Evolutionary conservation across 2,888 invertebrate genomes (phyloP).

Genomic region (Odontomyia ornata): DNA sequence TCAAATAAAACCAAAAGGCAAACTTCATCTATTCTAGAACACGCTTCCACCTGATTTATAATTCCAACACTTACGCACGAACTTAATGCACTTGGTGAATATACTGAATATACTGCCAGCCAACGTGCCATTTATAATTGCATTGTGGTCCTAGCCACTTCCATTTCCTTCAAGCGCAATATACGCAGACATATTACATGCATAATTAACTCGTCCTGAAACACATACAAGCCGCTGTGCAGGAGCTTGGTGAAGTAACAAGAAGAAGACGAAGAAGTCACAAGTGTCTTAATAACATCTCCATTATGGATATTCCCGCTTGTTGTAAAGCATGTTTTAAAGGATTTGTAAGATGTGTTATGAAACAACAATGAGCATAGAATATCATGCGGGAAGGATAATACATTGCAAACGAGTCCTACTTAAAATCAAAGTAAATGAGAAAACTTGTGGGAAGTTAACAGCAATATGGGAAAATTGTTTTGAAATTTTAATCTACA

Average conservation of each 20-base stretch:
- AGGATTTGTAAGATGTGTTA: neutral
- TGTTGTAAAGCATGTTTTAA: neutral
- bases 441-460: conserved; percentile 1
- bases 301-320: conserved; percentile 24
- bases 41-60: neutral
- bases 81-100: neutral
- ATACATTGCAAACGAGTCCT: neutral
- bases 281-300: conserved; percentile 14
- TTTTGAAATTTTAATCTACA: conserved; percentile 9
- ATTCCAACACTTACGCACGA: neutral
- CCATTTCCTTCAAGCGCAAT: neutral
- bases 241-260: neutral
- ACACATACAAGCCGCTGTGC: neutral
- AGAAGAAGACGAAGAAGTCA: neutral
- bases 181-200: neutral
- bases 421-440: neutral
- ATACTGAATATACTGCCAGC: too few species aligned
- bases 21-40: neutral
- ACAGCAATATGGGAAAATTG: neutral
- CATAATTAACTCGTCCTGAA: neutral
- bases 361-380: neutral
- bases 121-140: conserved; percentile 13
- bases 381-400: neutral
- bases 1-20: neutral
- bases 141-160: neutral